Conservation (phyloP, 1,140 invertebrate species). For the Drosophila rhopaloa region DNA sequence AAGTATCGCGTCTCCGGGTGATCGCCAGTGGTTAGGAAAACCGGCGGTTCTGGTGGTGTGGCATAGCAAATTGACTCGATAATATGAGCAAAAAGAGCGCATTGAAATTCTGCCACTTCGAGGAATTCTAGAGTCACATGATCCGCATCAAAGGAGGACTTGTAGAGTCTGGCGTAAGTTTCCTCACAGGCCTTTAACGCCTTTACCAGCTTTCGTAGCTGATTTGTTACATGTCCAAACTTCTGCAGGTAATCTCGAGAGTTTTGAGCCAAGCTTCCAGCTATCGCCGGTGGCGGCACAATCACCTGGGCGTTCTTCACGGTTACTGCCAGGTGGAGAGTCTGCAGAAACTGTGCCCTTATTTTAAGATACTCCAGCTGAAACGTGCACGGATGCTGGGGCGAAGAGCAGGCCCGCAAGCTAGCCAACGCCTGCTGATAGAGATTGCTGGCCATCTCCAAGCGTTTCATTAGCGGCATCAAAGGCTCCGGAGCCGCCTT, state of each 20-base stretch:
- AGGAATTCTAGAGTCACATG: slow-evolving; percentile 93
- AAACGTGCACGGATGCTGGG: slow-evolving; percentile 86
- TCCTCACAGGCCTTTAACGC: slow-evolving; percentile 91
- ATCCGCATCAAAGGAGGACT: slow-evolving; percentile 97
- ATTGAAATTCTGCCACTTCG: slow-evolving; percentile 86
- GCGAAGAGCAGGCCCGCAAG: slow-evolving; percentile 87
- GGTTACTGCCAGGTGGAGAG: slow-evolving; percentile 90
- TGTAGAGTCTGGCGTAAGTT: slow-evolving; percentile 93
- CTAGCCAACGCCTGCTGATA: slow-evolving; percentile 89
- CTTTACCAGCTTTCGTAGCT: slow-evolving; percentile 87
- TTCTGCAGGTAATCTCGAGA: slow-evolving; percentile 93
- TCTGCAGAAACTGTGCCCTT: slow-evolving; percentile 91
- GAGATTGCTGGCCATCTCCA: slow-evolving; percentile 87
- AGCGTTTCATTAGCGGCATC: slow-evolving; percentile 86
- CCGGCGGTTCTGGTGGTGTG: slow-evolving; percentile 76
- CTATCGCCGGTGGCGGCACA: slow-evolving; percentile 96
- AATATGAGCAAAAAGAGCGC: slow-evolving; percentile 77
- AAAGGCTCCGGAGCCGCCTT: slow-evolving; percentile 39
- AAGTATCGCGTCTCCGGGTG: slow-evolving; percentile 81
- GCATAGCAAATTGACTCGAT: slow-evolving; percentile 80
- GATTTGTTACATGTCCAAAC: slow-evolving; percentile 92
- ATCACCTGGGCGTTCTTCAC: slow-evolving; percentile 93
- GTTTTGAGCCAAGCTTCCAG: slow-evolving; percentile 90
- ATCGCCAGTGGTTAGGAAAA: slow-evolving; percentile 70
- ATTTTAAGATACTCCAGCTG: slow-evolving; percentile 92